Evolutionary conservation across 2,888 invertebrate genomes (phyloP).

Genomic region (Deroplatys truncata): DNA sequence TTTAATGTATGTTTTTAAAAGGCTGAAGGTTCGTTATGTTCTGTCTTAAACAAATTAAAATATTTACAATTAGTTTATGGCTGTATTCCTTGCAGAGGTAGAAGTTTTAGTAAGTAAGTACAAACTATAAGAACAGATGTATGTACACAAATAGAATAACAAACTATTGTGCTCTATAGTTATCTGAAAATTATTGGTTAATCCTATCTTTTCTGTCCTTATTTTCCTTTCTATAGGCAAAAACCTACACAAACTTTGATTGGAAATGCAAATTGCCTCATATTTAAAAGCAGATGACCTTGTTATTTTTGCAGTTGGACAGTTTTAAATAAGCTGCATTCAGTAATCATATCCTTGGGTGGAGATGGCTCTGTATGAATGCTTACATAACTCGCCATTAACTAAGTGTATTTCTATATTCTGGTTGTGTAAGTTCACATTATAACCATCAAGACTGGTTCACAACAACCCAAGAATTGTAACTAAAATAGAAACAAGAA

Average conservation of each 20-base stretch:
- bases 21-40: background rate
- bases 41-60: background rate
- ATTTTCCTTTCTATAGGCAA: background rate
- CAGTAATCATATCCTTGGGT: no score
- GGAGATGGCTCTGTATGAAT: no score
- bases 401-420: no score
- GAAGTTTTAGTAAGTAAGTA: slow-evolving; percentile 4
- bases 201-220: background rate
- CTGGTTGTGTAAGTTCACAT: no score
- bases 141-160: background rate
- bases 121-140: slow-evolving; percentile 3
- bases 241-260: background rate
- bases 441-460: no score
- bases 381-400: no score
- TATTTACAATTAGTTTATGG: background rate
- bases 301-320: no score
- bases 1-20: background rate
- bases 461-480: no score
- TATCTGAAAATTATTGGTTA: background rate
- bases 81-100: background rate
- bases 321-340: no score
- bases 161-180: background rate
- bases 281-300: no score
- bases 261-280: no score
- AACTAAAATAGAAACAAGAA: no score